phyloP scores from a whole-genome alignment of 23 tunicate species.

The Trididemnum miniatum region DNA sequence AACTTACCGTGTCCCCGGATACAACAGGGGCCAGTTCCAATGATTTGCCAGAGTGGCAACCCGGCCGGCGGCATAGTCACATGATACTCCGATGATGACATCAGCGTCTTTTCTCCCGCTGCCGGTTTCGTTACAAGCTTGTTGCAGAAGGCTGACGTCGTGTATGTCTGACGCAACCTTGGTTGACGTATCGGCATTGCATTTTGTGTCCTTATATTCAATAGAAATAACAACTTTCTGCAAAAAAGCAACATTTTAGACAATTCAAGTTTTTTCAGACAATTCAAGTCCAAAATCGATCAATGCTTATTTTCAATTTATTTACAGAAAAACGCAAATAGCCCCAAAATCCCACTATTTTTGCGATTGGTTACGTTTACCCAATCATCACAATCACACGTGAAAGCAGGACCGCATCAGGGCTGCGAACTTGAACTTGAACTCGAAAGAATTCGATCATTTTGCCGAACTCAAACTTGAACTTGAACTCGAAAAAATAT shows the following conservation, averaged over 20 bases:
- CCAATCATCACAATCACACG: too few relatives aligned
- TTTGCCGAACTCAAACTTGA: too few relatives aligned
- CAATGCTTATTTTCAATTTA: too few relatives aligned
- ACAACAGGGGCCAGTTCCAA: slow-evolving; percentile 79
- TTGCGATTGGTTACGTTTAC: too few relatives aligned
- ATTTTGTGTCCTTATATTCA: slow-evolving; percentile 46
- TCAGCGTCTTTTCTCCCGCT: slow-evolving; percentile 16
- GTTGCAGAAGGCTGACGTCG: slow-evolving; percentile 32
- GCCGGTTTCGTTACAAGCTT: slow-evolving; percentile 28
- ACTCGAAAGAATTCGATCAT: too few relatives aligned
- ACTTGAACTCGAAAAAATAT: too few relatives aligned
- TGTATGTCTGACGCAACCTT: slow-evolving; percentile 67
- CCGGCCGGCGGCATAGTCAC: slow-evolving; percentile 74
- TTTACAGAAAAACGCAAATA: too few relatives aligned
- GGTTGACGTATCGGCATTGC: slow-evolving; percentile 62
- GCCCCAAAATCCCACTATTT: too few relatives aligned
- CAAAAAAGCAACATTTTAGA: neutral
- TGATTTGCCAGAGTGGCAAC: slow-evolving; percentile 65
- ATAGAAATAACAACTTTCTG: slow-evolving; percentile 5
- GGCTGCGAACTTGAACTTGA: too few relatives aligned
- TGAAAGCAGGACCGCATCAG: too few relatives aligned
- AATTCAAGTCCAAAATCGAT: too few relatives aligned
- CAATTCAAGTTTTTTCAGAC: too few relatives aligned
- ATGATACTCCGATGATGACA: slow-evolving; percentile 67
- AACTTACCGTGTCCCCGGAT: slow-evolving; percentile 73